Percentiles rank a stretch among this genome's conserved stretches.
Conservation (phyloP, 2,888 invertebrate genomes). For the Calliphora vomitoria region DNA sequence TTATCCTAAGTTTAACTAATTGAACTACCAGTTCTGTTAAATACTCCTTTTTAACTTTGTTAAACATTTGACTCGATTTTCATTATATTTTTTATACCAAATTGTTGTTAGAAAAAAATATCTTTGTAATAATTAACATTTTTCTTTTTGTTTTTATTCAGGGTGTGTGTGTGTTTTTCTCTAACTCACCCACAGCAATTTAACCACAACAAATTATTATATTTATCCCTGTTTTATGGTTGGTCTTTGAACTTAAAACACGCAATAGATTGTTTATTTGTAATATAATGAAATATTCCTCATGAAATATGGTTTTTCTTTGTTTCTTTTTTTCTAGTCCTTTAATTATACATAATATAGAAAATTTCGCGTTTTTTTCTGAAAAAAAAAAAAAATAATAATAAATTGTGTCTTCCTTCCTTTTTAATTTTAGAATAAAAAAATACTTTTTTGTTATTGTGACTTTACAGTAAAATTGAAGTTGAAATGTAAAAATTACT, state of each 20-base stretch:
- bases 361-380: not conserved
- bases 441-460: not conserved
- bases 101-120: not conserved
- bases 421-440: not conserved
- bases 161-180: constrained; percentile 19
- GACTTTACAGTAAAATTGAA: too few species aligned
- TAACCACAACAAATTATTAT: not conserved
- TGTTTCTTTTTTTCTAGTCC: not conserved
- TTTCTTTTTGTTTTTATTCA: constrained; percentile 1
- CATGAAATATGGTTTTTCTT: not conserved
- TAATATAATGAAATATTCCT: not conserved
- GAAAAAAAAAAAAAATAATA: not conserved
- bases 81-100: not conserved
- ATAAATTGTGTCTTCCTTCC: not conserved
- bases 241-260: constrained; percentile 45
- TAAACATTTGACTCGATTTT: too few species aligned
- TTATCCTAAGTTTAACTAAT: not conserved
- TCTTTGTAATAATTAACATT: not conserved
- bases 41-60: too few species aligned
- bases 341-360: not conserved
- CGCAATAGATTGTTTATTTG: constrained; percentile 48
- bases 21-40: too few species aligned
- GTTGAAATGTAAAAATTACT: not conserved
- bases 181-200: not conserved
- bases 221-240: constrained; percentile 1